Evolutionary conservation across 2,113 vertebrate genomes (phyloP).

Genomic region (Neodon shergylaensis): DNA sequence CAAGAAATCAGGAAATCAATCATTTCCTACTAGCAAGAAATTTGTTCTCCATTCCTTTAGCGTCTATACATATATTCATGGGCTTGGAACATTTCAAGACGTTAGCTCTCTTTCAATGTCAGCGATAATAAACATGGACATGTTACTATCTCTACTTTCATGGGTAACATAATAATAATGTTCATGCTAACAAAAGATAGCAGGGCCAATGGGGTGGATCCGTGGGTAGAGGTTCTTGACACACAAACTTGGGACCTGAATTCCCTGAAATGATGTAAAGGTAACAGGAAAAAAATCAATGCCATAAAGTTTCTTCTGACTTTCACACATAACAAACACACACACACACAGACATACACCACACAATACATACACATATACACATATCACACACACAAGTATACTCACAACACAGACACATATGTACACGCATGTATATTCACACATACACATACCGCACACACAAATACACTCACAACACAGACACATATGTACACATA

Average conservation of each 20-base stretch:
- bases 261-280: background rate
- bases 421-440: too few relatives aligned
- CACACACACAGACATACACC: too few relatives aligned
- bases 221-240: background rate
- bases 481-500: too few relatives aligned
- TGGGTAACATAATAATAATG: background rate
- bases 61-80: background rate
- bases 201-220: background rate
- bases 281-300: background rate
- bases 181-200: background rate
- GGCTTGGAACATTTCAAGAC: background rate
- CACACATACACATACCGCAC: too few relatives aligned
- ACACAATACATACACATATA: too few relatives aligned
- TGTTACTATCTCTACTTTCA: background rate
- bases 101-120: background rate
- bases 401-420: too few relatives aligned
- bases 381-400: too few relatives aligned
- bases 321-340: too few relatives aligned
- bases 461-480: too few relatives aligned
- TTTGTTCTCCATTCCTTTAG: background rate
- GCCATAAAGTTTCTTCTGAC: background rate
- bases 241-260: background rate
- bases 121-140: background rate
- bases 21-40: background rate
- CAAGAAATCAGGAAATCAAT: slow-evolving; percentile 16